A percentile compares a stretch with the other conserved stretches of the same genome.
phyloP scores from a whole-genome alignment of 2,888 invertebrate species.

The Druceiella hillmani region DNA sequence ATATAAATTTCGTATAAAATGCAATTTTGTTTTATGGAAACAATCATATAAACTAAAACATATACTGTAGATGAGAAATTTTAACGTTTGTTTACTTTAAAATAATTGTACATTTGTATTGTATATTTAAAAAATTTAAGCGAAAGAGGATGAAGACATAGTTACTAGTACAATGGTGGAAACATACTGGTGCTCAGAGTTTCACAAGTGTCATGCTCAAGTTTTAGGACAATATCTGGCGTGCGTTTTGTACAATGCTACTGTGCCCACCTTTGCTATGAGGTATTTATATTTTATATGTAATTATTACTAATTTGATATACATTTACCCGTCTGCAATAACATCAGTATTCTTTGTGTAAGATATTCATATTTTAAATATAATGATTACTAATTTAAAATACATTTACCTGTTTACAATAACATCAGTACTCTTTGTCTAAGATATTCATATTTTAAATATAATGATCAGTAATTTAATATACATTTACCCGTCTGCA shows the following conservation, averaged over 20 bases:
- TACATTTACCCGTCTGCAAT: no score
- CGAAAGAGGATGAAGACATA: conserved; percentile 22
- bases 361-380: conserved; percentile 41
- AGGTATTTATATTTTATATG: conserved; percentile 37
- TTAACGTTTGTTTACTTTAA: no score
- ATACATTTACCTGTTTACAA: no score
- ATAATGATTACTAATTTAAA: neutral
- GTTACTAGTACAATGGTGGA: conserved; percentile 47
- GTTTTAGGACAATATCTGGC: conserved; percentile 61
- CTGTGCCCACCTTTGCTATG: conserved; percentile 72
- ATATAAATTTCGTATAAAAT: no score
- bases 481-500: conserved; percentile 3
- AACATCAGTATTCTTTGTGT: no score
- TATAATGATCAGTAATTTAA: conserved; percentile 1
- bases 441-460: conserved; percentile 47
- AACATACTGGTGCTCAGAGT: conserved; percentile 81
- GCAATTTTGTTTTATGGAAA: no score
- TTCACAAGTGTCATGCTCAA: conserved; percentile 78
- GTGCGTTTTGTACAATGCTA: conserved; percentile 66
- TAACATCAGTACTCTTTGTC: no score
- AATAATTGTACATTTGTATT: no score
- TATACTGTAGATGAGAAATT: conserved; percentile 13
- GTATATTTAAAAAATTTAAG: no score
- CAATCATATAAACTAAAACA: no score
- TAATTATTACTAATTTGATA: conserved; percentile 1